phyloP scores from a whole-genome alignment of 1,140 invertebrate genomes.

The Asobara japonica region DNA sequence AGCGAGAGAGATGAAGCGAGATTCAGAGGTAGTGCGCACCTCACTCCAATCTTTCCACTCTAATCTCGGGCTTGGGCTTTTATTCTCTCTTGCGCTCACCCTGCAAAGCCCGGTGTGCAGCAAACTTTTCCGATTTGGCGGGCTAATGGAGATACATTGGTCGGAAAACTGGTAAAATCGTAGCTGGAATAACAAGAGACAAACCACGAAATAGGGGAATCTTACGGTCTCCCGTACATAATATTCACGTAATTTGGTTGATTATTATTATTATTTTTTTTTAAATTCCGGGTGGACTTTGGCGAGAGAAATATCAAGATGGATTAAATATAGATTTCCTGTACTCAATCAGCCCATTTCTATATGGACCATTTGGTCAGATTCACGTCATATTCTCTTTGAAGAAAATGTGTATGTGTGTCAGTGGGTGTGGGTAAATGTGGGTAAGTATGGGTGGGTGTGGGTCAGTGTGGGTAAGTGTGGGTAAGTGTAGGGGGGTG shows the following conservation, averaged over 20 bases:
- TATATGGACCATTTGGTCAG: too few species aligned
- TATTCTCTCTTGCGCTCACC: conserved; percentile 29
- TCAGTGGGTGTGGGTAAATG: too few species aligned
- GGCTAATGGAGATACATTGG: conserved; percentile 35
- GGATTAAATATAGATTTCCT: too few species aligned
- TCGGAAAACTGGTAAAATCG: conserved; percentile 34
- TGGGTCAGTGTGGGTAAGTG: too few species aligned
- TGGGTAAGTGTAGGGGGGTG: too few species aligned
- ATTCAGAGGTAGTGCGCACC: conserved; percentile 2
- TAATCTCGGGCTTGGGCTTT: conserved; percentile 34
- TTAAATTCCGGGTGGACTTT: too few species aligned
- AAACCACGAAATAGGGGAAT: conserved; percentile 22
- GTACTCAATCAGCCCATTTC: too few species aligned
- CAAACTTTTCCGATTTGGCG: conserved; percentile 57
- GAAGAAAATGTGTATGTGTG: too few species aligned
- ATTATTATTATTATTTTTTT: conserved; percentile 1
- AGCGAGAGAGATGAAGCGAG: conserved; percentile 17
- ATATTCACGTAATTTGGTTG: conserved; percentile 10
- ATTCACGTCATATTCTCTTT: too few species aligned
- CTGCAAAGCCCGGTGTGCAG: conserved; percentile 34
- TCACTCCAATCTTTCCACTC: conserved; percentile 38
- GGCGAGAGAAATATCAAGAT: too few species aligned
- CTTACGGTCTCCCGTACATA: not conserved
- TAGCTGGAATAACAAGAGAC: conserved; percentile 32
- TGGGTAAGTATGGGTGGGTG: too few species aligned